Evolutionary conservation across 2,797 vertebrate genomes (phyloP).

Genomic region (Trematomus bernacchii): DNA sequence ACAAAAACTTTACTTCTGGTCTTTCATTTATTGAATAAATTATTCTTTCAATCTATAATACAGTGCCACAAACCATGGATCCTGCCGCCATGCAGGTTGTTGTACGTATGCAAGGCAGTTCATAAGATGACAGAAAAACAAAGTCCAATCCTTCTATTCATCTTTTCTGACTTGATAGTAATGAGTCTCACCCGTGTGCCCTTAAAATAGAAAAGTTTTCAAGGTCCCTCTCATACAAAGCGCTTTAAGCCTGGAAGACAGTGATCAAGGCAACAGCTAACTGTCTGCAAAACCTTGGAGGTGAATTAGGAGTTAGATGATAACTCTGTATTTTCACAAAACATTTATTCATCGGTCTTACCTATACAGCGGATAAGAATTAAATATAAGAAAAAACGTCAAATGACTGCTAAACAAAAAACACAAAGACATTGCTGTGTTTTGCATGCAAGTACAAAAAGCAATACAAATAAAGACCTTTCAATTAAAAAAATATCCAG

Average conservation of each 20-base stretch:
- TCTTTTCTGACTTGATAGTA: slow-evolving; percentile 50
- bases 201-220: slow-evolving; percentile 56
- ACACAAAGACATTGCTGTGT: too few species aligned
- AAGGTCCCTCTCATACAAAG: slow-evolving; percentile 63
- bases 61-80: slow-evolving; percentile 26
- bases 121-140: slow-evolving; percentile 57
- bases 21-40: slow-evolving; percentile 24
- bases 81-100: slow-evolving; percentile 2
- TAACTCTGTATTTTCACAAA: slow-evolving; percentile 66
- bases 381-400: background rate
- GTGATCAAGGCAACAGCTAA: slow-evolving; percentile 56
- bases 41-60: slow-evolving; percentile 39
- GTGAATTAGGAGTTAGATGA: slow-evolving; percentile 60
- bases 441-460: too few species aligned
- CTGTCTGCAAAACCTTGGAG: slow-evolving; percentile 61
- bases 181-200: slow-evolving; percentile 57
- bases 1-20: slow-evolving; percentile 55
- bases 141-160: slow-evolving; percentile 53
- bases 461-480: too few species aligned
- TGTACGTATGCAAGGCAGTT: slow-evolving; percentile 31
- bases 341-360: slow-evolving; percentile 55
- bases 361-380: slow-evolving; percentile 47
- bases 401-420: background rate
- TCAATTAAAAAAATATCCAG: too few species aligned
- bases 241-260: slow-evolving; percentile 48